These are phyloP conservation scores for Caligus rogercresseyi DNA, from an alignment of 1,140 invertebrate species.

Conservation along the genomic window DNA sequence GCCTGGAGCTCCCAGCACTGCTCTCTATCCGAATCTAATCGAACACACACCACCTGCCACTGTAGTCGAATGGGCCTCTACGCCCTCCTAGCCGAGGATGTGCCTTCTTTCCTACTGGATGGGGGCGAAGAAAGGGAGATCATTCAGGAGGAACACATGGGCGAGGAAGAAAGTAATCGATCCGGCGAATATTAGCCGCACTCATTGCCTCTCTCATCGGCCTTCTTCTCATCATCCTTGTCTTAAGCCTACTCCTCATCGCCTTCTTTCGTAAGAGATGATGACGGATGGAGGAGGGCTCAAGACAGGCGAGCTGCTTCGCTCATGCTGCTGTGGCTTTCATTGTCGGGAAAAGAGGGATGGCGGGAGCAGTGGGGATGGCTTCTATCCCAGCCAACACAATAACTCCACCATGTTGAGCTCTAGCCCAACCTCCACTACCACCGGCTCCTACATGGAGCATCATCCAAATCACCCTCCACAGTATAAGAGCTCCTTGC, in stretches of 20 bases:
- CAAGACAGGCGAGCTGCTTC: background rate
- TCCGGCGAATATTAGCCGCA: background rate
- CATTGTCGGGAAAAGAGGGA: background rate
- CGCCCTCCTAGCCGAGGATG: conserved; percentile 77
- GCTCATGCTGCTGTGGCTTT: no score
- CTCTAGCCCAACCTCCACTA: background rate
- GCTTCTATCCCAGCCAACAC: background rate
- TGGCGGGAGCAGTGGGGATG: background rate
- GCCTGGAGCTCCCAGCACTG: conserved; percentile 84
- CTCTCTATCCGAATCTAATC: conserved; percentile 53
- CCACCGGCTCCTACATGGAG: background rate
- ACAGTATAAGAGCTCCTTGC: background rate
- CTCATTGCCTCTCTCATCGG: background rate
- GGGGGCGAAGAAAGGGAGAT: no score
- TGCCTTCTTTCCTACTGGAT: conserved; percentile 27
- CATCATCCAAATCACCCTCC: background rate
- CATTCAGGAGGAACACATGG: no score
- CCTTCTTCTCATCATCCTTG: background rate
- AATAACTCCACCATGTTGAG: background rate
- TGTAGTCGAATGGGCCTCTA: conserved; percentile 93
- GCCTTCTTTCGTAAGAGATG: background rate
- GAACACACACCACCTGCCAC: conserved; percentile 71
- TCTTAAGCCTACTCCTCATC: background rate
- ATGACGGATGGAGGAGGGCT: background rate
- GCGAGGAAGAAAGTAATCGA: background rate